Evolutionary conservation across 2,113 vertebrate genomes (phyloP), one percentile per base, ranked within the genome.

Genomic region (Laticauda colubrina): DNA sequence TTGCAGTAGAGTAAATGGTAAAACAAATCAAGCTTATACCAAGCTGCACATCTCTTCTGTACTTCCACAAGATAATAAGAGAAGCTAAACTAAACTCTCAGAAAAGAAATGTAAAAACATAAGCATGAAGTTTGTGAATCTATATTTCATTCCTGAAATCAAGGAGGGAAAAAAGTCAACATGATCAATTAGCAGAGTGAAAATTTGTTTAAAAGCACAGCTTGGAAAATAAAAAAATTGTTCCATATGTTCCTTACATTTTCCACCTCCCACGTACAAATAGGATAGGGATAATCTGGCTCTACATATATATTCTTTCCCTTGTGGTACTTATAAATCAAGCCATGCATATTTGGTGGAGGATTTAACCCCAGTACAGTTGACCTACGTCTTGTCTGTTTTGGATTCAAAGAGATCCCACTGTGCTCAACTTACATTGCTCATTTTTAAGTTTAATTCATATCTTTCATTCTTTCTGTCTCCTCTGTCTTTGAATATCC

Each of bases 171-270:
- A 10, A 95, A 94, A 90, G 96, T 93, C 95, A 96, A 91, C 95
- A 94, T 45, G 88, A 96, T 92, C 96, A 96, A 96, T 96, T 97
- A 96, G 93, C 92, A 94, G 91, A 97, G 93, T 90, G 95, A 96
- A 96, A 95, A 94, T 20, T 93, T 95, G 92, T 96, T 93, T 94
- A 96, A 95, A 97, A 96, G 95, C 92, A 96, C 95, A 96, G 94
- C 87, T 95, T 96, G 96, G 6, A 53, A 87, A 86, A 39, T 23
- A 56, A 92, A 69, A 56, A 92, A 95, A 95, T 96, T 95, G 94
- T 96, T 94, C 97, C 96, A 96, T 97, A 96, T 96, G 96, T 95
- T 97, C 97, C 96, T 95, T 96, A 96, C 96, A 96, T 97, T 94
- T 95, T 94, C 93, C 94, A 96, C 97, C 96, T 96, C 96, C 96